Base-by-base conservation (phyloP, 1,140 invertebrate genomes). In the Helicorthomorpha holstii region DNA sequence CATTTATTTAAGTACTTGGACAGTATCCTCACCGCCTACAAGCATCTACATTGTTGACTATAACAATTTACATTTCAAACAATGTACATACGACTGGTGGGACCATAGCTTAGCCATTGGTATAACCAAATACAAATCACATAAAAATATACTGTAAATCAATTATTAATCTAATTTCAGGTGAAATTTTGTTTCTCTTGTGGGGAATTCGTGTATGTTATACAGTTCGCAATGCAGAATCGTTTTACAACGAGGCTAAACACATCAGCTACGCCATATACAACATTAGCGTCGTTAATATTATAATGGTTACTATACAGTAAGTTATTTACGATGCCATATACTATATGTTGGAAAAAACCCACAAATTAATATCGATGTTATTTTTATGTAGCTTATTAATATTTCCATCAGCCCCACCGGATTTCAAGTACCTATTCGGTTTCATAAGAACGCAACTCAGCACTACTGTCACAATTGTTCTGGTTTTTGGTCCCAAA, bases 191-290 rank as follows among this genome's bases (percentile, higher is more conserved):
- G 1, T 90, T 94, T 61, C 69, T 94, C 21, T 75, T 87, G 21
- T 92, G 87, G 82, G 89, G 89, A 23, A 84, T 92, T 10, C 76
- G 82, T 49, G 83, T 94, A 3, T 93, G 89, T 64, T 73, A 89
- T 65, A 83, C 85, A 54, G 87, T 92, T 0, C 71, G 88, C 38
- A 88, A 92, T 64, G 88, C 88, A 0, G 86, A 91, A 63, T 89
- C 85, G 48, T 73, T 90, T 14, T 92, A 88, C 69, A 91, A 92
- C 66, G 90, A 94, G 69, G 89, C 88, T 3, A 75, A 83, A 61
- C 75, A 88, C 52, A 93, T 93, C 58, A 89, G 84, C 41, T 90
- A 87, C 68, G 85, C 88, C 4, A 90, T 92, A 51, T 93, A 94
- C 69, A 93, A 92, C 66, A 93, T 92, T 57, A 85, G 88, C 50